phyloP scores from a whole-genome alignment of 2,797 vertebrate species.

The Parauchenoglanis ngamensis region DNA sequence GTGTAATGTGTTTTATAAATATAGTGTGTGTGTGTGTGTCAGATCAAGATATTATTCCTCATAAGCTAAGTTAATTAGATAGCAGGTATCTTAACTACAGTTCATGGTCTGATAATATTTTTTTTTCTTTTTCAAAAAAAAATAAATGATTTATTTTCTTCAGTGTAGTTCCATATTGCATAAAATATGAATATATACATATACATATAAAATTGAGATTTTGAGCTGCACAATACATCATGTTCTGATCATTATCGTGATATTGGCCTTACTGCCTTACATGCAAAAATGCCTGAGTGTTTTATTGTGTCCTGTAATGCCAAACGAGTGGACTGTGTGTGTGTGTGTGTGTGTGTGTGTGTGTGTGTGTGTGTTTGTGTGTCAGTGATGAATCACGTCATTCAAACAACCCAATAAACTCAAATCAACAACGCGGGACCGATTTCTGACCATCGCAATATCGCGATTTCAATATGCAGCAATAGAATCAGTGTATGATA shows the following conservation, averaged over 20 bases:
- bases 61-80: not conserved
- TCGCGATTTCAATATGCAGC: slow-evolving; percentile 23
- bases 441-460: slow-evolving; percentile 31
- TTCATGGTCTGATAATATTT: not conserved
- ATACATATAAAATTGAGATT: not conserved
- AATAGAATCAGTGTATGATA: slow-evolving; percentile 31
- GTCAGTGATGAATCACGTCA: slow-evolving; percentile 35
- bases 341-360: slow-evolving; percentile 19
- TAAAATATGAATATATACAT: not conserved
- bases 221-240: slow-evolving; percentile 6
- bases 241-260: not conserved
- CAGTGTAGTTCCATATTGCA: not conserved
- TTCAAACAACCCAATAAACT: slow-evolving; percentile 29
- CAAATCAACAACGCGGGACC: slow-evolving; percentile 3
- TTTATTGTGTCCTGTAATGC: slow-evolving; percentile 20
- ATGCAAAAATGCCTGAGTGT: not conserved
- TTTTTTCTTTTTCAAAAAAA: not conserved
- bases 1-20: not conserved
- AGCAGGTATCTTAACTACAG: not conserved
- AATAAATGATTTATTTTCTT: not conserved
- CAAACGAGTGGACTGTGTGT: slow-evolving; percentile 9
- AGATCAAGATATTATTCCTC: not conserved
- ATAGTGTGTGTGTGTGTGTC: slow-evolving; percentile 2
- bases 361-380: slow-evolving; percentile 21
- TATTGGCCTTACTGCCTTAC: slow-evolving; percentile 19